Percentiles rank a stretch among this genome's conserved stretches.
phyloP scores from a whole-genome alignment of 2,797 vertebrate genomes.

The Malurus splendens region DNA sequence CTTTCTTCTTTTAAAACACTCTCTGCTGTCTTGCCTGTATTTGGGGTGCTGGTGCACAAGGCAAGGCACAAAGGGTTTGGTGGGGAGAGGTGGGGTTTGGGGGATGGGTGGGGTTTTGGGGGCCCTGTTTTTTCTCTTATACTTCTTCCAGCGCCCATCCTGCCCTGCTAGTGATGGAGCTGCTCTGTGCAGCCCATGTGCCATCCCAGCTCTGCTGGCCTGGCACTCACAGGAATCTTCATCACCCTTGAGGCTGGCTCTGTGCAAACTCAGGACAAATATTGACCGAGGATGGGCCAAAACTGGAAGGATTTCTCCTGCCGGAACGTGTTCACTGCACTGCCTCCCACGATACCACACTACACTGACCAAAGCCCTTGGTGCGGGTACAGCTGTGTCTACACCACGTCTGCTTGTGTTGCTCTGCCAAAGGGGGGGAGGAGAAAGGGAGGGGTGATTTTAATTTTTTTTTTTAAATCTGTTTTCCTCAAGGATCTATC shows the following conservation, averaged over 20 bases:
- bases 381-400: constrained; percentile 50
- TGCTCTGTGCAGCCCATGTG: accelerated
- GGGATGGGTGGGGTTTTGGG: neutral
- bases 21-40: neutral
- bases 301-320: constrained; percentile 27
- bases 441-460: constrained; percentile 6
- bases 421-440: neutral
- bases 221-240: accelerated
- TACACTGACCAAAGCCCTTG: constrained; percentile 28
- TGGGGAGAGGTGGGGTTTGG: neutral
- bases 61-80: neutral
- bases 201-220: neutral
- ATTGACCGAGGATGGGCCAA: neutral
- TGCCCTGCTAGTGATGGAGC: accelerated
- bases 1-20: neutral
- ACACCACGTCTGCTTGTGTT: constrained; percentile 26
- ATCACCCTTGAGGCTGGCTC: neutral
- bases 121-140: neutral
- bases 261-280: neutral
- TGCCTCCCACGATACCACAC: constrained; percentile 20
- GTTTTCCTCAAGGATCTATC: neutral
- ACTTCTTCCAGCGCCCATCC: neutral
- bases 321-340: accelerated
- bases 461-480: neutral
- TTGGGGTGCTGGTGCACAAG: neutral